Percentiles rank a stretch among this genome's conserved stretches.
These are phyloP conservation scores for Rhamphomyia laevipes DNA, from an alignment of 2,888 invertebrate genomes.

Conservation along the genomic window DNA sequence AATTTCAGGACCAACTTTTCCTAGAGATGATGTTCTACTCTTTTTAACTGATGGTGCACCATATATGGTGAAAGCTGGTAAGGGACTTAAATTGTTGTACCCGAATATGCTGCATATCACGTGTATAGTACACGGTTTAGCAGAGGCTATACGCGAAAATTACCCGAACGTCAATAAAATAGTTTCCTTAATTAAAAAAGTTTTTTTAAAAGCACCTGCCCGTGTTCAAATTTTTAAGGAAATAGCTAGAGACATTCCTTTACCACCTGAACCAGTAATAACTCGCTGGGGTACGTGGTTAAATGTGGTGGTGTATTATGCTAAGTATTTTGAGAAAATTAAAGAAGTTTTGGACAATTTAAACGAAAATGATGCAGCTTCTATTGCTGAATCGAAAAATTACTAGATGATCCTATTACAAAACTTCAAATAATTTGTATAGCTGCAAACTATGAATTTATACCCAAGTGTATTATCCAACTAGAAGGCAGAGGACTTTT, in stretches of 20 bases:
- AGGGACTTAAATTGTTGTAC: slow-evolving; percentile 18
- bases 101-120: slow-evolving; percentile 10
- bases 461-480: no score
- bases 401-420: no score
- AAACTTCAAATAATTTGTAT: no score
- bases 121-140: slow-evolving; percentile 24
- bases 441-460: no score
- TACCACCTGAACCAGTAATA: slow-evolving; percentile 24
- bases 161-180: background rate
- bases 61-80: slow-evolving; percentile 19
- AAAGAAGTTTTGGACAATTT: no score
- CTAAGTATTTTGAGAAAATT: background rate
- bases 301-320: slow-evolving; percentile 2
- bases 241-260: slow-evolving; percentile 15
- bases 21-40: background rate
- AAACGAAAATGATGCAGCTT: no score
- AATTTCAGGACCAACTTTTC: no score
- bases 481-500: no score
- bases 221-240: slow-evolving; percentile 20
- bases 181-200: background rate
- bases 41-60: slow-evolving; percentile 9
- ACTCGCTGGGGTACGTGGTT: slow-evolving; percentile 25
- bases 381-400: no score
- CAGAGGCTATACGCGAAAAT: slow-evolving; percentile 19
- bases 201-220: slow-evolving; percentile 14